Percentiles rank a stretch among this genome's conserved stretches.
Evolutionary conservation across 2,797 vertebrate species (phyloP).

Genomic region (Distichodus sexfasciatus): DNA sequence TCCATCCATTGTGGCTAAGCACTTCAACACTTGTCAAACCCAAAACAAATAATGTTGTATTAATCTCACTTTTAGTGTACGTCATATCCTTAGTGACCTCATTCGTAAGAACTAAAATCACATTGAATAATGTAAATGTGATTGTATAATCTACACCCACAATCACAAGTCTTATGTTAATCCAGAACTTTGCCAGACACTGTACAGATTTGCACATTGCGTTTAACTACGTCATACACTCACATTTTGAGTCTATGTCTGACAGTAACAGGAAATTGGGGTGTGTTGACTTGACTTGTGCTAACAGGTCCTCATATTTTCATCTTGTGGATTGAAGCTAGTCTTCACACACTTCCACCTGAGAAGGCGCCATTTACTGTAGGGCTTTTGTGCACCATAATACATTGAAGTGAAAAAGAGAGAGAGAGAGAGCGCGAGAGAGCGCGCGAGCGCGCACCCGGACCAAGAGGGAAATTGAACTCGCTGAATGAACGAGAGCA

Average conservation of each 20-base stretch:
- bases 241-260: no score
- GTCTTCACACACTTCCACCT: constrained; percentile 1
- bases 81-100: not conserved
- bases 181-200: not conserved
- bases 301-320: not conserved
- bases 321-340: not conserved
- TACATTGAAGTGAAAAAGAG: constrained; percentile 14
- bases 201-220: not conserved
- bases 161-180: not conserved
- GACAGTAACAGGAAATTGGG: no score
- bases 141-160: not conserved
- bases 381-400: constrained; percentile 16
- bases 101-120: no score
- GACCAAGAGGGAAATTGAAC: constrained; percentile 4
- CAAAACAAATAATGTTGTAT: no score
- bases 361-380: constrained; percentile 3
- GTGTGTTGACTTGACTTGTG: no score
- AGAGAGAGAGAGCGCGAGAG: no score
- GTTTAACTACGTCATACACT: no score
- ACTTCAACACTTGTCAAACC: no score
- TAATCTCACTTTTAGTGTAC: no score
- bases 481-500: constrained; percentile 57
- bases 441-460: no score
- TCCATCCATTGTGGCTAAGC: no score
- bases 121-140: not conserved